Evolutionary conservation across 2,888 invertebrate genomes (phyloP).

Genomic region (Mesorhabditis belari): DNA sequence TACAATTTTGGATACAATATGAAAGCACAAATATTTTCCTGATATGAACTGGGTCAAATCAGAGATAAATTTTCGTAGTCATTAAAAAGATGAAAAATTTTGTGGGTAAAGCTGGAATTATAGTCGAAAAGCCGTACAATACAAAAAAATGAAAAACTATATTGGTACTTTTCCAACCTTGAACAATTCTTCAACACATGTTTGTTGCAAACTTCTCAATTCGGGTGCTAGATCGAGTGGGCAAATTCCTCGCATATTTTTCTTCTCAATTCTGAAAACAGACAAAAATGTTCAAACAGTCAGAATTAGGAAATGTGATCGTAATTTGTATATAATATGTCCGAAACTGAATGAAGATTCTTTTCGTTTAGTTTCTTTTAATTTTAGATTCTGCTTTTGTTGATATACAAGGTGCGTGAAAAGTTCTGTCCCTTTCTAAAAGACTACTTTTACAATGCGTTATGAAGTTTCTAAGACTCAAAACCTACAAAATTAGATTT

Average conservation of each 20-base stretch:
- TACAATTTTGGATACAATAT: neutral
- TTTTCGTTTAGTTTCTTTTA: too few species aligned
- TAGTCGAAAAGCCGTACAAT: neutral
- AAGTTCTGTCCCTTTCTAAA: too few species aligned
- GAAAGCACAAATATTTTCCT: too few species aligned
- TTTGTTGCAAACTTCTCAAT: slow-evolving; percentile 58
- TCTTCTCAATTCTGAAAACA: slow-evolving; percentile 43
- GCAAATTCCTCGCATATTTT: slow-evolving; percentile 59
- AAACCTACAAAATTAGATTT: too few species aligned
- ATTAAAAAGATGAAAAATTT: too few species aligned
- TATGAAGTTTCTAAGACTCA: too few species aligned
- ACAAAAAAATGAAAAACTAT: neutral
- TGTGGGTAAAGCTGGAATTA: too few species aligned
- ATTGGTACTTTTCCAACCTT: slow-evolving; percentile 4
- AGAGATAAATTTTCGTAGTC: too few species aligned
- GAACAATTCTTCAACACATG: slow-evolving; percentile 51
- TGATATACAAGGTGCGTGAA: too few species aligned
- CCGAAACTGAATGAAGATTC: neutral
- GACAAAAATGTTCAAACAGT: neutral
- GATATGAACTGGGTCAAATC: too few species aligned
- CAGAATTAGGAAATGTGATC: neutral
- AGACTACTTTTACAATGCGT: too few species aligned
- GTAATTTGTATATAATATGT: neutral
- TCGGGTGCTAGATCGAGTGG: slow-evolving; percentile 60
- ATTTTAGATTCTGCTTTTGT: too few species aligned